Conservation (phyloP, 2,113 vertebrate genomes). For the Pteropus alecto region DNA sequence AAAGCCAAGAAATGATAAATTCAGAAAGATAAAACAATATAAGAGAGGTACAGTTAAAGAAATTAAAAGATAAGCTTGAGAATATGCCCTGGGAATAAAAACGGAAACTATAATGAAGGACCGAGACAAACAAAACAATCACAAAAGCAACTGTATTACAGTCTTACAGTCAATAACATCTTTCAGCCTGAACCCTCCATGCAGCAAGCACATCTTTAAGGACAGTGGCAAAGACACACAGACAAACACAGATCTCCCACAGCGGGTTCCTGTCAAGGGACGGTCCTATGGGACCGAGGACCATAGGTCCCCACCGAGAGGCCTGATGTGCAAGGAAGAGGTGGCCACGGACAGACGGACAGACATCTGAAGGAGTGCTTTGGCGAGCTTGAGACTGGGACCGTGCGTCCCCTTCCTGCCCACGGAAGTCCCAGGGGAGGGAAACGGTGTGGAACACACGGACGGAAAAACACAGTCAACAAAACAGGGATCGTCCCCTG, state of each 20-base stretch:
- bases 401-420: neutral
- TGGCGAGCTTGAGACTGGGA: neutral
- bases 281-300: neutral
- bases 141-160: neutral
- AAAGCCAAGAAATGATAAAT: neutral
- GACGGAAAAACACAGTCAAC: accelerated
- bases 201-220: neutral
- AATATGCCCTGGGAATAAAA: neutral
- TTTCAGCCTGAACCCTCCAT: neutral
- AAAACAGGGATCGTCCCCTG: neutral
- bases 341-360: accelerated
- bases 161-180: neutral
- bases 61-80: neutral
- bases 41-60: neutral
- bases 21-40: neutral
- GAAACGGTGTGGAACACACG: accelerated
- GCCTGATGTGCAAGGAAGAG: no score
- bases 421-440: neutral
- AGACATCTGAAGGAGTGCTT: neutral
- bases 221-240: neutral
- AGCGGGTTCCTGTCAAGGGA: neutral
- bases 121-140: neutral
- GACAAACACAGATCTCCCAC: neutral
- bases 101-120: neutral
- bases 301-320: no score